These are phyloP conservation scores for Caenorhabditis brenneri DNA, from an alignment of 1,140 invertebrate genomes.

Conservation along the genomic window DNA sequence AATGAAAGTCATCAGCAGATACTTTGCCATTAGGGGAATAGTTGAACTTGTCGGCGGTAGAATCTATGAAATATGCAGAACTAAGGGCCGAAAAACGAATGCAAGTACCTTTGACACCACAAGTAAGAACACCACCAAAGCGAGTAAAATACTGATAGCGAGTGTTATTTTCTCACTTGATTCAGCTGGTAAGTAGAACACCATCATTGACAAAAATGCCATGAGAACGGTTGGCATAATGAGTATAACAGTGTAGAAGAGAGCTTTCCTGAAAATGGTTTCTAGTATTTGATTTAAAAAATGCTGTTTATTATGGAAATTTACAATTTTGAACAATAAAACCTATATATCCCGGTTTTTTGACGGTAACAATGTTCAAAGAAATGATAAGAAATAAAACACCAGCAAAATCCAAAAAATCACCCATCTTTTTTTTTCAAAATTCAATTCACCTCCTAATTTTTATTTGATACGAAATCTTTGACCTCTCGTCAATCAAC, in stretches of 20 bases:
- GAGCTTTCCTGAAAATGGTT: slow-evolving; percentile 79
- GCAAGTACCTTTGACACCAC: slow-evolving; percentile 82
- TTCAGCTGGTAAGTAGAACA: slow-evolving; percentile 90
- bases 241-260: slow-evolving; percentile 98
- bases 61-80: slow-evolving; percentile 74
- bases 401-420: too few species aligned
- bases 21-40: slow-evolving; percentile 93
- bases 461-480: slow-evolving; percentile 66
- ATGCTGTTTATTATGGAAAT: too few species aligned
- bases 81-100: neutral
- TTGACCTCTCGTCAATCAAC: slow-evolving; percentile 66
- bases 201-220: slow-evolving; percentile 94
- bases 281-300: neutral
- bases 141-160: slow-evolving; percentile 95
- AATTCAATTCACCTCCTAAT: slow-evolving; percentile 61
- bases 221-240: slow-evolving; percentile 96
- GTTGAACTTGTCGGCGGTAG: slow-evolving; percentile 93
- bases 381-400: too few species aligned
- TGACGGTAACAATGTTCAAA: too few species aligned
- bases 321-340: too few species aligned
- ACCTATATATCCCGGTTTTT: too few species aligned
- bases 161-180: slow-evolving; percentile 89
- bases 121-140: slow-evolving; percentile 95
- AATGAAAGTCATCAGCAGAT: slow-evolving; percentile 96
- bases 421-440: neutral